Base-by-base conservation (phyloP, 2,797 vertebrate species). In the Discoglossus pictus region DNA sequence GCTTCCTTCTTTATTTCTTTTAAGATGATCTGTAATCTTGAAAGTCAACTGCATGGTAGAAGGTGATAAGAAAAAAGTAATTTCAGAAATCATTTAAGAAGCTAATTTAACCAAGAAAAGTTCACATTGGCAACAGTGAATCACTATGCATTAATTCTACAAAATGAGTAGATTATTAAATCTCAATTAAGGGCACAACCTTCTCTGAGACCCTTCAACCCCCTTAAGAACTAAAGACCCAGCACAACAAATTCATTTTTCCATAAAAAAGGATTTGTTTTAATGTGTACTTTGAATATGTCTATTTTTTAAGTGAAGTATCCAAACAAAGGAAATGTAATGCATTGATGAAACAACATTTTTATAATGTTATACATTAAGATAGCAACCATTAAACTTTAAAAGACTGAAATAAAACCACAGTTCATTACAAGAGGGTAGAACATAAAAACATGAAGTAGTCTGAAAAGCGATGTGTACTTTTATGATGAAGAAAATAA, bases 61-160 rank as follows among this genome's bases (percentile, higher is more conserved):
- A 63, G 48, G 67, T 63, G 67, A 70, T 70, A 70, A 70, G 67
- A 63, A 63, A 55, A 70, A 70, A 67, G 55, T 60, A 21, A 67
- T 67, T 67, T 60, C 65, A 59, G 44, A 56, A 70, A 70, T 63
- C 59, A 70, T 70, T 63, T 50, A 63, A 63, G 52, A 56, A 55
- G 60, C 60, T 70, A 70, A 67, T 56, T 70, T 70, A 63, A 63
- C 51, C 59, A 12, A 39, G 43, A 40, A 52, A 55, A 48, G 47
- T 56, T 56, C 50, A 56, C 59, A 63, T 56, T 46, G 54, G 46
- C 12, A 43, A 55, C 43, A 39, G 23, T 42, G 20, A 18, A 56
- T 48, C 51, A 23, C 23, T 55, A 17, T 43, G 13, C 50, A 70
- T 67, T 67, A 67, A 67, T 67, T 67, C 24, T 4, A 34, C 65